A percentile compares a stretch with the other conserved stretches of the same genome.
These are phyloP conservation scores for Adelphocoris suturalis DNA, from an alignment of 2,888 invertebrate genomes.

Conservation along the genomic window DNA sequence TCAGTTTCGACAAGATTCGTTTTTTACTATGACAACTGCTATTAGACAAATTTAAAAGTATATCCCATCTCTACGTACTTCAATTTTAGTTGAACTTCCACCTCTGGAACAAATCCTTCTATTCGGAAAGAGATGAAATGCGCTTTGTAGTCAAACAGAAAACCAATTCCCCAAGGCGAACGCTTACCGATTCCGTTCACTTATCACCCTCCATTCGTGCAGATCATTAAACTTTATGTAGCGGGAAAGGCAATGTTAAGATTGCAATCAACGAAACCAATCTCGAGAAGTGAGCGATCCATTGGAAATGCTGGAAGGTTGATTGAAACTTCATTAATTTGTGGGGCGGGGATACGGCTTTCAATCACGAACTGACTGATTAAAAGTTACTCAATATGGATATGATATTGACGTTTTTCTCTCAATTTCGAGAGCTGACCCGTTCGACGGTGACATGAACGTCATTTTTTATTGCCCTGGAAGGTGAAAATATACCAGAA, in stretches of 20 bases:
- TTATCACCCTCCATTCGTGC: slow-evolving; percentile 39
- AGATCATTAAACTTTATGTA: slow-evolving; percentile 33
- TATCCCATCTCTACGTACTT: too few species aligned
- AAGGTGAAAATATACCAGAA: too few species aligned
- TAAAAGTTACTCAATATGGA: neutral
- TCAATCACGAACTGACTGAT: slow-evolving; percentile 21
- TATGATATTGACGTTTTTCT: neutral
- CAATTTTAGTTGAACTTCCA: too few species aligned
- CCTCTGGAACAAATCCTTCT: too few species aligned
- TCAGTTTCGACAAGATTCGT: too few species aligned
- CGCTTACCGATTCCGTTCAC: neutral
- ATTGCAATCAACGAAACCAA: slow-evolving; percentile 27
- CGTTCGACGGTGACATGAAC: neutral
- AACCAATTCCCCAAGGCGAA: neutral
- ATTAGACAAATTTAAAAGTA: too few species aligned
- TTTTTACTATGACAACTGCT: too few species aligned
- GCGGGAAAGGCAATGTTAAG: neutral
- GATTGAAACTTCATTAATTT: slow-evolving; percentile 42
- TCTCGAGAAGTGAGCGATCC: neutral
- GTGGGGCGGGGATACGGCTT: neutral
- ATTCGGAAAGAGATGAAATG: neutral
- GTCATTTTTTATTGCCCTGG: too few species aligned
- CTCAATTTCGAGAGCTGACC: neutral
- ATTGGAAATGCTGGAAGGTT: neutral
- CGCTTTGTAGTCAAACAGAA: neutral